Base-by-base conservation (phyloP, 1,140 invertebrate species). In the Manduca sexta region DNA sequence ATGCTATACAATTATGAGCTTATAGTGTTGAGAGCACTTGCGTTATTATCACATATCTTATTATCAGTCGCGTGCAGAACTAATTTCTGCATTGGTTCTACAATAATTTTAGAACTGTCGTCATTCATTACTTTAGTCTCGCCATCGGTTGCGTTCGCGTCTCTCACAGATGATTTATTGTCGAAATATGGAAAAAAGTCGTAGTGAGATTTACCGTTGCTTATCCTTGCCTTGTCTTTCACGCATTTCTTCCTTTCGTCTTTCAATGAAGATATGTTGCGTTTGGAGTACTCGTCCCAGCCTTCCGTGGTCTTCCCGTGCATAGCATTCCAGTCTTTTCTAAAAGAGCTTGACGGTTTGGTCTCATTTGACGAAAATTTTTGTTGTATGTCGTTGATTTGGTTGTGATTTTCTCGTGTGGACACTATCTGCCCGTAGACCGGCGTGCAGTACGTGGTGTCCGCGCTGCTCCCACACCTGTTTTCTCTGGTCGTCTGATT, bases 61-160 rank as follows among this genome's bases (percentile, higher is more conserved):
- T 81, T 84, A 80, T 84, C 81, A 83, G 81, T 83, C 79, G 78
- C 64, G 74, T 74, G 76, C 75, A 84, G 73, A 74, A 78, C 75
- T 79, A 84, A 41, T 59, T 84, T 83, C 77, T 81, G 79, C 81
- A 84, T 80, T 74, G 81, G 74, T 64, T 85, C 79, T 83, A 85
- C 43, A 64, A 85, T 80, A 67, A 81, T 70, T 75, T 84, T 82
- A 80, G 74, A 71, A 74, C 70, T 74, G 44, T 78, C 77, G 16
- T 80, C 72, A 14, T 71, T 67, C 37, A 62, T 56, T 54, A 71
- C 55, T 54, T 71, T 70, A 43, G 54, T 26, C 21, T 5, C 45
- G 56, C 54, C 63, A 34, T 70, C 65, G 34, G 41, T 38, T 15
- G 43, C 26, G 12, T 43, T 30, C 31, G 40, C 50, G 10, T 52